phyloP scores from a whole-genome alignment of 2,797 vertebrate species.

The Cossypha niveicapilla region DNA sequence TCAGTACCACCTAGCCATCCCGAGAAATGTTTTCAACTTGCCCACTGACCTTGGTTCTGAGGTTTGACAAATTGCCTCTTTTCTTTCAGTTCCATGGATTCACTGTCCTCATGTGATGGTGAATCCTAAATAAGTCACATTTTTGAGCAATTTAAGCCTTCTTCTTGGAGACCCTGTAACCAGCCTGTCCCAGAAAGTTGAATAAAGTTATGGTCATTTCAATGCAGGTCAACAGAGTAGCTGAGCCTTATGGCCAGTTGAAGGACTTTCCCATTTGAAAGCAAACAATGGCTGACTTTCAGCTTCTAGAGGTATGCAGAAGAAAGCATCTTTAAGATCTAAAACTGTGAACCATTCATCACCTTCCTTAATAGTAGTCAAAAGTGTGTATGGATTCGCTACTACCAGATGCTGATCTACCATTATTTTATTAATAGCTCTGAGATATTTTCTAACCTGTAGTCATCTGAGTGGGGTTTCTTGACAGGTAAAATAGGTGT shows the following conservation, averaged over 20 bases:
- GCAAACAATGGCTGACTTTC: not conserved
- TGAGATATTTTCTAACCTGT: not conserved
- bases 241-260: not conserved
- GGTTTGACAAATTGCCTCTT: not conserved
- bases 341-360: not conserved
- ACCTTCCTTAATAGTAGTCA: not conserved
- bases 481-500: not conserved
- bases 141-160: not conserved
- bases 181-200: not conserved
- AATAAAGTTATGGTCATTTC: not conserved
- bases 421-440: not conserved
- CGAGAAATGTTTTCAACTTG: not conserved
- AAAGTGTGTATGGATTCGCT: not conserved
- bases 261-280: not conserved
- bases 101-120: not conserved
- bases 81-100: not conserved
- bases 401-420: not conserved
- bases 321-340: not conserved
- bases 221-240: not conserved
- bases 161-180: not conserved
- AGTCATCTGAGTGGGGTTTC: not conserved
- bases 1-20: not conserved
- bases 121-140: not conserved
- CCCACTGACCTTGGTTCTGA: not conserved
- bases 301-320: not conserved